Evolutionary conservation across 2,113 vertebrate species (phyloP), one percentile per base, ranked within the genome.

Genomic region (Campylomormyrus tamandua): DNA sequence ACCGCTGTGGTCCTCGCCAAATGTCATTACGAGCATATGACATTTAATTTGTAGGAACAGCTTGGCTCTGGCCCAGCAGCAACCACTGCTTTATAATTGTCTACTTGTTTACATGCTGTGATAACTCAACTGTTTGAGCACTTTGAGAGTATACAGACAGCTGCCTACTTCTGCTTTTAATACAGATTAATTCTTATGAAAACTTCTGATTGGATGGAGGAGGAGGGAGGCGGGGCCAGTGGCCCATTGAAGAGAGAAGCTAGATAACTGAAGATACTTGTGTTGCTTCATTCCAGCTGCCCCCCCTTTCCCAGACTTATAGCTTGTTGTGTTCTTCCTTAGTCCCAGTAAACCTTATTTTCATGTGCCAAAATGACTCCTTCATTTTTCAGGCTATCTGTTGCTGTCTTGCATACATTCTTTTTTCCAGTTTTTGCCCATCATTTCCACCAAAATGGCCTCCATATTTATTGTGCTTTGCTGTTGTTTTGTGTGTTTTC

Each of bases 11-110:
- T 88, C 31, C 56, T 45, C 10, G 39, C 21, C 35, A 62, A 66
- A 42, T 62, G 39, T 10, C 56, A 88, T 66, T 88, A 66, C 8
- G 27, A 62, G 35, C 53, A 21, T 11, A 58, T 62, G 53, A 88
- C 87, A 62, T 88, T 88, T 88, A 88, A 62, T 88, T 88, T 88
- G 52, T 66, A n/a, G 35, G 39, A 88, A 45, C 48, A 66, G 56
- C 31, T 50, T 45, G 56, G 53, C 17, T 66, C 39, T n/a, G 19
- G 56, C 53, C 53, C 56, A 42, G 53, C 53, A 66, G 31, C 87
- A 45, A 45, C 21, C 27, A 45, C 87, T 66, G 87, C 21, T 88
- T 31, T 62, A 46, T 62, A 88, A 88, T 42, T 31, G 56, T 62
- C 87, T 88, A 31, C 56, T 62, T 58, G 52, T 45, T 88, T 66